These are phyloP conservation scores for Mormyrus proboscirostris DNA, from an alignment of 2,797 vertebrate species.

Conservation along the genomic window DNA sequence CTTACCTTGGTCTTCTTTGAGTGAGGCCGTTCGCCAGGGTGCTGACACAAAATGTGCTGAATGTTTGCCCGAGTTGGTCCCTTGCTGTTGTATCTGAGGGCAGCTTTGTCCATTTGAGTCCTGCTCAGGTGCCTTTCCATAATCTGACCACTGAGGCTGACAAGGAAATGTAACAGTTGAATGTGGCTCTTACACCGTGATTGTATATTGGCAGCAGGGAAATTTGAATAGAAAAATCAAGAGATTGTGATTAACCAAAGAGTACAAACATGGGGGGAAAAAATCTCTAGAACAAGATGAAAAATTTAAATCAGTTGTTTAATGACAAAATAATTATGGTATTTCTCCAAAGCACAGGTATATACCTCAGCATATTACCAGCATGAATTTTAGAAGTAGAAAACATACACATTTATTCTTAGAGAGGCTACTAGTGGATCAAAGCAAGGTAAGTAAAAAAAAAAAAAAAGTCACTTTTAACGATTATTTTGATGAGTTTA, in stretches of 20 bases:
- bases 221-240: neutral
- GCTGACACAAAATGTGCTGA: neutral
- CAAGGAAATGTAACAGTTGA: neutral
- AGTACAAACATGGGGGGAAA: neutral
- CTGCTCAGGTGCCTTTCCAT: neutral
- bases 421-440: neutral
- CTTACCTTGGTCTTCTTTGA: neutral
- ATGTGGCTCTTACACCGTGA: neutral
- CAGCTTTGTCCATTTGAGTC: neutral
- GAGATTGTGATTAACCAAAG: neutral
- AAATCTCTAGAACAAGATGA: neutral
- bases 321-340: neutral
- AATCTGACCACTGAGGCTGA: neutral
- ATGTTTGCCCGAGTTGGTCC: neutral
- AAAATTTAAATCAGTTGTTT: neutral
- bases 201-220: neutral
- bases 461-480: neutral
- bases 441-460: neutral
- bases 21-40: neutral
- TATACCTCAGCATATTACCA: neutral
- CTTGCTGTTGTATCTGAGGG: neutral
- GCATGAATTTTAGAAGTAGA: constrained; percentile 9
- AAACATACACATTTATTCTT: neutral
- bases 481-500: neutral
- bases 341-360: neutral